phyloP scores from a whole-genome alignment of 2,113 vertebrate genomes.

The Muscicapa adusta region DNA sequence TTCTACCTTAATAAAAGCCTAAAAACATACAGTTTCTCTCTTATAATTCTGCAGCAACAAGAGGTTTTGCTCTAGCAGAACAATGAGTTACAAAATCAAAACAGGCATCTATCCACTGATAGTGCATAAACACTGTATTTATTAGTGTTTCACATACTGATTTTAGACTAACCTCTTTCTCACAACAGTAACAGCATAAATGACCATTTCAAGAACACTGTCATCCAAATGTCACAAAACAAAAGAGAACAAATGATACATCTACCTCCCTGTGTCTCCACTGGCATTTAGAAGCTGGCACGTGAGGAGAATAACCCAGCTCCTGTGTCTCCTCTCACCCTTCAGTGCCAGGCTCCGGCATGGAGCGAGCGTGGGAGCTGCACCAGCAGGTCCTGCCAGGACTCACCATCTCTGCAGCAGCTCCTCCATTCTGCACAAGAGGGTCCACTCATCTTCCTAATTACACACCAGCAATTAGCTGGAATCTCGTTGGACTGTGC shows the following conservation, averaged over 20 bases:
- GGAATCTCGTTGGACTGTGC: not conserved
- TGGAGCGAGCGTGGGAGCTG: accelerated
- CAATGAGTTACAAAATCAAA: conserved; percentile 18
- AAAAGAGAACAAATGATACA: not conserved
- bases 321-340: not conserved
- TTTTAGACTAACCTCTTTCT: conserved; percentile 21
- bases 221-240: conserved; percentile 27
- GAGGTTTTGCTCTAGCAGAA: not conserved
- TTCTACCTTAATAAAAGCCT: not conserved
- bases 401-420: not conserved
- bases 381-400: not conserved
- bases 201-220: not conserved
- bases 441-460: not conserved
- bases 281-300: not conserved
- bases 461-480: conserved; percentile 29
- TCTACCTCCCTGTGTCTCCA: not conserved
- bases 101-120: not conserved
- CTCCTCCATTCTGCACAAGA: not conserved
- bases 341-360: not conserved
- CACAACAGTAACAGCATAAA: not conserved
- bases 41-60: not conserved
- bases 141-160: not conserved
- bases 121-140: conserved; percentile 19
- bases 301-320: not conserved
- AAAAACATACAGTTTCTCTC: not conserved